These are phyloP conservation scores for Syndactyla subalaris DNA, from an alignment of 2,797 vertebrate species.

Conservation along the genomic window DNA sequence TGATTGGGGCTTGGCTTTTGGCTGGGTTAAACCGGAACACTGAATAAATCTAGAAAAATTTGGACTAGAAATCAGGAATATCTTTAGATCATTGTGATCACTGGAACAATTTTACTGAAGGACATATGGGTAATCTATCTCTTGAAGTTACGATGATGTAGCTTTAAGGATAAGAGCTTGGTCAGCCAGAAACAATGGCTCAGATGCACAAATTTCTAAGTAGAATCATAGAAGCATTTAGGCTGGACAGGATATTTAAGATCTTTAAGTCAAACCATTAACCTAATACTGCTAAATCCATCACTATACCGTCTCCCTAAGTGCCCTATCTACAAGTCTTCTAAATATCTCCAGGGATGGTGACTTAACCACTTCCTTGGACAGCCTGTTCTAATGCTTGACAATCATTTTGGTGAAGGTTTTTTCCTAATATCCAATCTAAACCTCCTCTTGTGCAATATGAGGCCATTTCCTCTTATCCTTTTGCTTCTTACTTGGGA, in stretches of 20 bases:
- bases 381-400: neutral
- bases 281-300: neutral
- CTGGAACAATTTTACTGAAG: neutral
- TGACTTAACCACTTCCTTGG: neutral
- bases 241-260: neutral
- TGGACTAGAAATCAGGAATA: neutral
- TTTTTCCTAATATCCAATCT: neutral
- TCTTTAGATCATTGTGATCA: neutral
- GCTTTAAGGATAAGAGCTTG: neutral
- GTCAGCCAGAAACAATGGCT: neutral
- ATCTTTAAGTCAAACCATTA: neutral
- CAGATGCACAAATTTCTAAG: neutral
- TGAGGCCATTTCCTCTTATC: neutral
- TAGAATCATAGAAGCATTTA: neutral
- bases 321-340: fast-evolving
- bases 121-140: neutral
- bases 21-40: neutral
- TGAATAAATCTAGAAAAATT: neutral
- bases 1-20: neutral
- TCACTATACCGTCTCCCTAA: neutral
- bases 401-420: neutral
- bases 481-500: neutral
- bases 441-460: neutral
- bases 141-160: neutral
- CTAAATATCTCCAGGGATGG: neutral